Conservation (phyloP, 2,113 vertebrate species). For the Oryctolagus cuniculus region DNA sequence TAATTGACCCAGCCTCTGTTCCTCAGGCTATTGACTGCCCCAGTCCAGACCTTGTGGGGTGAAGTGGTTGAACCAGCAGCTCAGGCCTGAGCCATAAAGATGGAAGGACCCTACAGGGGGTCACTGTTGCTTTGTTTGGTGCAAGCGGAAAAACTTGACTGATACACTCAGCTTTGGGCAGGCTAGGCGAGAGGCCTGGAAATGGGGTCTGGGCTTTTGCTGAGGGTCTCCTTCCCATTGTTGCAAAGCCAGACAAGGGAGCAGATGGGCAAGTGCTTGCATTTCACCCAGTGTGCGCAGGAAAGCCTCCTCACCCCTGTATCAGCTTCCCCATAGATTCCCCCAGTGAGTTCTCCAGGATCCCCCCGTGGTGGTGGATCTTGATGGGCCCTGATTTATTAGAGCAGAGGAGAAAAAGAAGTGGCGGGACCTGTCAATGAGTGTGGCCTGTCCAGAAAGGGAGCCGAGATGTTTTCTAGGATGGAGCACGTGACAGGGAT, state of each 20-base stretch:
- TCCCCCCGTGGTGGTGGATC: conserved; percentile 50
- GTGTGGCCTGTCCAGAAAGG: conserved; percentile 4
- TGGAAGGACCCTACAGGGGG: neutral
- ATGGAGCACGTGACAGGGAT: conserved; percentile 77
- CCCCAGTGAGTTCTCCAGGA: neutral
- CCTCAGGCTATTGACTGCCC: neutral
- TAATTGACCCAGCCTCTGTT: neutral
- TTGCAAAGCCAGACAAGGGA: neutral
- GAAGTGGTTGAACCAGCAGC: neutral
- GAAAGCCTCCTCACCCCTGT: neutral
- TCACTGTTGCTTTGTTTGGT: neutral
- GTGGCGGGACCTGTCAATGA: conserved; percentile 78
- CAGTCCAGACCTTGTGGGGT: neutral
- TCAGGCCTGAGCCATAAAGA: neutral
- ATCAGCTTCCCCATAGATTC: neutral
- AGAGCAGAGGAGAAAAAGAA: conserved; percentile 76
- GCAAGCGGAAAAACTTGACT: neutral
- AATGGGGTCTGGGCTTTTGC: neutral
- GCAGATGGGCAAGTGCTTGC: neutral
- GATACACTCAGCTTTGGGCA: neutral
- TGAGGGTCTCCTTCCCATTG: neutral
- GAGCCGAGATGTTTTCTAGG: conserved; percentile 72
- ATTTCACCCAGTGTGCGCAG: neutral
- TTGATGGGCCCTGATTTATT: conserved; percentile 75
- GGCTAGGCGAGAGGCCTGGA: neutral